phyloP scores from a whole-genome alignment of 2,797 vertebrate genomes.

The Glossophaga mutica region DNA sequence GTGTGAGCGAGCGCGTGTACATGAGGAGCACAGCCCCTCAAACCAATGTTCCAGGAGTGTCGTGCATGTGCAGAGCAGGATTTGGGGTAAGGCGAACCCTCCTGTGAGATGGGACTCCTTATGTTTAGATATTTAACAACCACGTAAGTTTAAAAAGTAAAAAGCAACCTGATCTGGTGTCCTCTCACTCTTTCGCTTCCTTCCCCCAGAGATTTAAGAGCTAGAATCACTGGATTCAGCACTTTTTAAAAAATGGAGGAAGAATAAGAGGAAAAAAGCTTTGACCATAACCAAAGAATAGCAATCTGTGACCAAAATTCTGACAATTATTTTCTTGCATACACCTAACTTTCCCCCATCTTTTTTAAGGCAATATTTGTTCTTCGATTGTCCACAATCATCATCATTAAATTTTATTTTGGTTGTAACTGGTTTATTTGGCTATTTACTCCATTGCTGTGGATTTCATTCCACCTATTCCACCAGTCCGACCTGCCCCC shows the following conservation, averaged over 20 bases:
- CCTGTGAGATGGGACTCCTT: not conserved
- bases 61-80: not conserved
- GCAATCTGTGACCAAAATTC: not conserved
- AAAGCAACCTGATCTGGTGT: not conserved
- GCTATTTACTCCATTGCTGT: not conserved
- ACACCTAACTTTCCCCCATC: not conserved
- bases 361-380: not conserved
- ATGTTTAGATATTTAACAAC: not conserved
- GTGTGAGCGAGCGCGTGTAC: accelerated
- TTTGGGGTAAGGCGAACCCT: not conserved
- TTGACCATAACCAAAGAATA: not conserved
- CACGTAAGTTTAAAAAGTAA: not conserved
- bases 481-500: not conserved
- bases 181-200: not conserved
- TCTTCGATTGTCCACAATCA: not conserved
- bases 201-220: not conserved
- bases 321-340: not conserved
- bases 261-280: not conserved
- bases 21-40: not conserved
- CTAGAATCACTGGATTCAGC: not conserved
- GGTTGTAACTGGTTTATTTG: not conserved
- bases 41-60: not conserved
- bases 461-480: not conserved
- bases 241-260: not conserved
- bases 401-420: not conserved